Evolutionary conservation across 2,888 invertebrate genomes (phyloP).

Genomic region (Copidosoma aretas): DNA sequence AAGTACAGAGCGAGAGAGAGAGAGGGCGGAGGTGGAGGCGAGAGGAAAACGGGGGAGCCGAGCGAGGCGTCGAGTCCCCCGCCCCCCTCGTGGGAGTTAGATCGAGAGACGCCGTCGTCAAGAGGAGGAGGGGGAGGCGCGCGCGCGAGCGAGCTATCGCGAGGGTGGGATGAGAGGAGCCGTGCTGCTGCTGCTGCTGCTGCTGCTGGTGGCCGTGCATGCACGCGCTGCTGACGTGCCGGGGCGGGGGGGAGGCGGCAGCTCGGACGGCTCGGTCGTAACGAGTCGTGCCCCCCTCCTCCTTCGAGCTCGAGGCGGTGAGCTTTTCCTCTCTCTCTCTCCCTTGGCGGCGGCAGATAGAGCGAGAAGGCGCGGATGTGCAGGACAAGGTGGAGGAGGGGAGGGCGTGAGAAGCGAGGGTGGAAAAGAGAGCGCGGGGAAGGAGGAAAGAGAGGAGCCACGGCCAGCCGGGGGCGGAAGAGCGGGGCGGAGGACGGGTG

Average conservation of each 20-base stretch:
- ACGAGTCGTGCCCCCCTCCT: not conserved
- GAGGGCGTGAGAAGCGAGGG: slow-evolving; percentile 10
- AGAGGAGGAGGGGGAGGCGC: not conserved
- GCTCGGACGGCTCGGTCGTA: not conserved
- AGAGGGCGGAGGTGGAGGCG: not conserved
- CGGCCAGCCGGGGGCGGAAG: too few relatives aligned
- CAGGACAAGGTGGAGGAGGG: not conserved
- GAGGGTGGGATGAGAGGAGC: not conserved
- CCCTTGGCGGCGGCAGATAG: not conserved
- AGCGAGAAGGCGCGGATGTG: not conserved
- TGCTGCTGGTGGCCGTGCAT: not conserved
- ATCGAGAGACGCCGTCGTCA: too few relatives aligned
- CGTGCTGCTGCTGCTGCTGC: too few relatives aligned
- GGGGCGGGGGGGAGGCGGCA: not conserved
- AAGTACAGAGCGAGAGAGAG: not conserved
- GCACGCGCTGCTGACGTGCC: too few relatives aligned
- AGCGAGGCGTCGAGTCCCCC: too few relatives aligned
- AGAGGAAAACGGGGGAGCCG: too few relatives aligned
- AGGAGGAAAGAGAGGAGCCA: not conserved
- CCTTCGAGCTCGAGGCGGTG: too few relatives aligned
- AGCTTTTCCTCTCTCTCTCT: too few relatives aligned
- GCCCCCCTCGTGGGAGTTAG: too few relatives aligned
- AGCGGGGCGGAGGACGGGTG: too few relatives aligned
- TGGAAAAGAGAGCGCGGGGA: slow-evolving; percentile 2
- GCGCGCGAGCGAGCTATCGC: not conserved